These are phyloP conservation scores for Paralvinella palmiformis DNA, from an alignment of 1,140 invertebrate species.

Conservation along the genomic window DNA sequence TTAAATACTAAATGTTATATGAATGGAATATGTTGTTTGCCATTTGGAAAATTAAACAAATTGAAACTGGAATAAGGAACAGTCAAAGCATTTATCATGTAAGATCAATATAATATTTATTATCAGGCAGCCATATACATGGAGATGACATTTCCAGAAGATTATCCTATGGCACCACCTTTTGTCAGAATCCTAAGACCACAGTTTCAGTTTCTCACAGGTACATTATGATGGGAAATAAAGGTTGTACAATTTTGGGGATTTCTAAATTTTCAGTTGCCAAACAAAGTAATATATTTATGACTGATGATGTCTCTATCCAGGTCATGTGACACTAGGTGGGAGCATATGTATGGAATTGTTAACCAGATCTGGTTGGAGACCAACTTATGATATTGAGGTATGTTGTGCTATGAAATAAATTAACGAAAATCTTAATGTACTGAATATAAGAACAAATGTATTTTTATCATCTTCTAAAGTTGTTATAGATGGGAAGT, in stretches of 20 bases:
- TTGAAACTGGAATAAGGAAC: neutral
- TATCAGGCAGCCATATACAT: constrained; percentile 34
- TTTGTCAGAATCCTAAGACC: constrained; percentile 41
- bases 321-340: constrained; percentile 46
- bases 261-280: neutral
- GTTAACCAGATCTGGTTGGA: constrained; percentile 44
- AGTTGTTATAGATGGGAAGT: no score
- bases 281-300: neutral
- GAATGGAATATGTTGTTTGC: no score
- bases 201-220: constrained; percentile 42
- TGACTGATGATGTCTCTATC: neutral
- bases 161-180: constrained; percentile 41
- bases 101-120: neutral
- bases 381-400: constrained; percentile 44
- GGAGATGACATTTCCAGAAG: constrained; percentile 42
- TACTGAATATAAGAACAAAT: no score
- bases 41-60: no score
- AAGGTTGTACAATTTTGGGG: constrained; percentile 1
- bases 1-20: neutral
- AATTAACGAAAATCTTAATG: no score
- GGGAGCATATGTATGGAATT: constrained; percentile 47
- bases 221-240: constrained; percentile 21
- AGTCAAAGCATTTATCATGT: neutral
- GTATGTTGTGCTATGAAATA: constrained; percentile 23
- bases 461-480: no score